Evolutionary conservation across 35 echinoderm and acorn worm genomes (phyloP).

Genomic region (Holothuria glaberrima): DNA sequence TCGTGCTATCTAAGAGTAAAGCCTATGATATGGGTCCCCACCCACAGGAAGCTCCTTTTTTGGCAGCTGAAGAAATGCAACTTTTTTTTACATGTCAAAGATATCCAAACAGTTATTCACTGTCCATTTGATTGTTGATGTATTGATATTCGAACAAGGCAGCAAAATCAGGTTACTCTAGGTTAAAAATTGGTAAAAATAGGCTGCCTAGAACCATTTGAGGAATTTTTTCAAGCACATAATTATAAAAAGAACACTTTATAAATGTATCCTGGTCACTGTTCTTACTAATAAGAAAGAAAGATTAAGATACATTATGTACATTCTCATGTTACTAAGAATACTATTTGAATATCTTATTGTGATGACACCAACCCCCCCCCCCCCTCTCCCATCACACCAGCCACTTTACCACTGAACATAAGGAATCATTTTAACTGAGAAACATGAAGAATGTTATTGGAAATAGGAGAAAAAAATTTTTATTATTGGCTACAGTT

Average conservation of each 20-base stretch:
- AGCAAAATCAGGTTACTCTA: neutral
- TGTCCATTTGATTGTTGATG: neutral
- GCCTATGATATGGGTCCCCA: too few species aligned
- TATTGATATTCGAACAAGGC: constrained; percentile 8
- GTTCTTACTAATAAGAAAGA: neutral
- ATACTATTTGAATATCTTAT: neutral
- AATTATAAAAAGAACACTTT: neutral
- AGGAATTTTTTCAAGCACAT: neutral
- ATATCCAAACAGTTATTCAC: neutral
- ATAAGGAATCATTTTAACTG: neutral
- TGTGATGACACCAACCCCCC: neutral
- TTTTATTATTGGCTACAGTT: neutral
- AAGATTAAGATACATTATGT: neutral
- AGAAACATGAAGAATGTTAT: neutral
- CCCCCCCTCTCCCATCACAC: neutral
- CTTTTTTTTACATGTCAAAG: neutral
- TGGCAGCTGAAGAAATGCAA: too few species aligned
- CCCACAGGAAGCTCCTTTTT: too few species aligned
- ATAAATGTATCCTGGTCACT: constrained; percentile 5
- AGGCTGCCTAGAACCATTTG: neutral
- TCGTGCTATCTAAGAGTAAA: too few species aligned
- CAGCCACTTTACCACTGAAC: neutral
- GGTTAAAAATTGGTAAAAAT: neutral
- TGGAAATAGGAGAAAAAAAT: neutral
- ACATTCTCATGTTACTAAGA: neutral